Base-by-base conservation (phyloP, 1,140 invertebrate species). In the Pseudomyrmex flavicornis region DNA sequence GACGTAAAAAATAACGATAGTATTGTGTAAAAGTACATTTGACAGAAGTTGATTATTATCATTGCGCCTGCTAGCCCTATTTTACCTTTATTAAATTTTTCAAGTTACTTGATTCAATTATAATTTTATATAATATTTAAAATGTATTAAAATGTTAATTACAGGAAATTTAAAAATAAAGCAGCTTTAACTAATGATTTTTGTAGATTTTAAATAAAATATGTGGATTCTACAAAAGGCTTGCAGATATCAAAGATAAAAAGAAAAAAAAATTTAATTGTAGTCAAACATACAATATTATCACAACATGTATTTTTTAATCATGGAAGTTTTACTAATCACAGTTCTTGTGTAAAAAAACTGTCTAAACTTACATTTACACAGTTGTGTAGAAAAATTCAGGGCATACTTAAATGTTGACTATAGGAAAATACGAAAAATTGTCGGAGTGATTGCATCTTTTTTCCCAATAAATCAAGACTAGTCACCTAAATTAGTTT, bases 301-400 rank as follows among this genome's bases (percentile, higher is more conserved):
- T 54, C 83, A 84, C 46, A 85, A 88, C 85, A 58, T 65, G 5
- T 35, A 85, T 77, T 54, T 61, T 70, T 70, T 70, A 87, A 58
- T 77, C 76, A 59, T 88, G 17, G 56, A 82, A 66, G 69, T 65
- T 85, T 26, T n/a, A 68, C 22, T 83, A 88, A 85, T 88, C 77
- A 77, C 68, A 88, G 84, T 58, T 70, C 58, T 83, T 44, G 17
- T 75, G 54, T 83, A 82, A 70, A 66, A 52, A 62, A 15, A 77
- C 62, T 74, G 72, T 62, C 56, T 69, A 79, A 79, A 66, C 48
- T 66, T 68, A 79, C 63, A 61, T 52, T 61, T 46, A 61, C 61
- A 50, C 46, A 83, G 44, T 59, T 56, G 35, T 54, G 20, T 75
- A 75, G 20, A 59, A 80, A 35, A 80, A 79, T 79, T 74, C 48